Conservation (phyloP, 2,888 invertebrate genomes). For the Lasioglossum pauxillum region DNA sequence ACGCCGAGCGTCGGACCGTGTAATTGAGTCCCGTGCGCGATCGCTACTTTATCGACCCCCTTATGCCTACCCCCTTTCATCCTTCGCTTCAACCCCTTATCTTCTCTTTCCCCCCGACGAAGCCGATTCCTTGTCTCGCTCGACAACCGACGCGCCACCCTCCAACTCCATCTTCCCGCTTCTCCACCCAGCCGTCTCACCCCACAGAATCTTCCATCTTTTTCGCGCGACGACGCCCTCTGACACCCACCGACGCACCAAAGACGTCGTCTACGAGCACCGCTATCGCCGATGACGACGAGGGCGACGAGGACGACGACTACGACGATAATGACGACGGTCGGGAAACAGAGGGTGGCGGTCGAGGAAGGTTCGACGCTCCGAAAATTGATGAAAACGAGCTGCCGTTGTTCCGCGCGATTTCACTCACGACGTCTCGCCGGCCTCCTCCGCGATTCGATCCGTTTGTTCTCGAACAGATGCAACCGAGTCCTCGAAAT, state of each 20-base stretch:
- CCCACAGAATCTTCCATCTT: constrained; percentile 44
- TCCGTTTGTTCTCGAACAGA: neutral
- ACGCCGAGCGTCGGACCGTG: constrained; percentile 81
- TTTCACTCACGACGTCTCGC: constrained; percentile 1
- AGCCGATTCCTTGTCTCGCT: constrained; percentile 53
- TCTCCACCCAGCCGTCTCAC: constrained; percentile 36
- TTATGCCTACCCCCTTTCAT: constrained; percentile 71
- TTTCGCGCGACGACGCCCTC: constrained; percentile 35
- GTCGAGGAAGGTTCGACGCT: constrained; percentile 74
- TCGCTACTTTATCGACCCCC: constrained; percentile 84
- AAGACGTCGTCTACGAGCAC: constrained; percentile 45
- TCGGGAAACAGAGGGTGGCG: constrained; percentile 53
- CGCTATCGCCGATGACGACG: constrained; percentile 52
- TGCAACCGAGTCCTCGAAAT: neutral
- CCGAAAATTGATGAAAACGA: constrained; percentile 79
- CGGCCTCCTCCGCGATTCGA: neutral
- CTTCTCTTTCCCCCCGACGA: constrained; percentile 39
- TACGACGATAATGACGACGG: constrained; percentile 44
- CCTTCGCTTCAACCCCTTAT: constrained; percentile 50
- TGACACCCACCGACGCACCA: constrained; percentile 40
- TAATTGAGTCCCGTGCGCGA: constrained; percentile 84
- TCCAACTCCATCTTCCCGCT: constrained; percentile 58
- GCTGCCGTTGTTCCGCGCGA: constrained; percentile 53
- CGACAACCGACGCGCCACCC: constrained; percentile 57
- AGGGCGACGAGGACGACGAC: constrained; percentile 61